Conservation (phyloP, 1,140 invertebrate species). For the Wiebesia pumilae region DNA sequence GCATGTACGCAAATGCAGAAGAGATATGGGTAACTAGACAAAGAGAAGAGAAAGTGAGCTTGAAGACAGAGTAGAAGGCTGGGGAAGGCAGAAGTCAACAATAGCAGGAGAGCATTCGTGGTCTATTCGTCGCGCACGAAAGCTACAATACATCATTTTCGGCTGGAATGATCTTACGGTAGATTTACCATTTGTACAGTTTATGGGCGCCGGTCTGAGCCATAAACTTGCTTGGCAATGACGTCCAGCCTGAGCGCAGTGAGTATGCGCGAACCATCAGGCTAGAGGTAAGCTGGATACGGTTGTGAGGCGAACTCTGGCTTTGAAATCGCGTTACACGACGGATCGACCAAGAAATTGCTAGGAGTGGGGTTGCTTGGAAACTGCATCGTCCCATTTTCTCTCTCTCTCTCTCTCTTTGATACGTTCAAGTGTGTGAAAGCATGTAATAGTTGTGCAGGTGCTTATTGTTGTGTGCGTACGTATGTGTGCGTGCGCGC, state of each 20-base stretch:
- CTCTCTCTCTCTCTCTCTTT: not conserved
- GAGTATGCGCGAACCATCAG: slow-evolving; percentile 37
- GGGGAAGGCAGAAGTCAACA: not conserved
- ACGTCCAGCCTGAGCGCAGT: slow-evolving; percentile 59
- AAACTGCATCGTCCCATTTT: slow-evolving; percentile 11
- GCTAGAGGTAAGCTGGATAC: slow-evolving; percentile 61
- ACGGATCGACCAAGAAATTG: slow-evolving; percentile 35
- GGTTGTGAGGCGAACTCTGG: not conserved
- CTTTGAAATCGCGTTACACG: not conserved
- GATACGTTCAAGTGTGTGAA: no score
- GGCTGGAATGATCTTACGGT: slow-evolving; percentile 75
- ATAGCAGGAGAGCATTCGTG: slow-evolving; percentile 27
- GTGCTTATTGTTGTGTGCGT: not conserved
- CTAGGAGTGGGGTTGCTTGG: slow-evolving; percentile 22
- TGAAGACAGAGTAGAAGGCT: not conserved
- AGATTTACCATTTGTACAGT: slow-evolving; percentile 76
- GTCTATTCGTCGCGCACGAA: slow-evolving; percentile 20
- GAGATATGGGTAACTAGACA: no score
- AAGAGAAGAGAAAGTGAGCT: not conserved
- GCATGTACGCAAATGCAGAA: not conserved
- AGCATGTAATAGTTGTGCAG: no score
- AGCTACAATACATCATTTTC: slow-evolving; percentile 75
- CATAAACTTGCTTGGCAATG: slow-evolving; percentile 76
- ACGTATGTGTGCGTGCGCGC: not conserved
- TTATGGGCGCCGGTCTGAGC: slow-evolving; percentile 74